phyloP scores from a whole-genome alignment of 2,888 invertebrate species.

The Psococerastis gibbosa region DNA sequence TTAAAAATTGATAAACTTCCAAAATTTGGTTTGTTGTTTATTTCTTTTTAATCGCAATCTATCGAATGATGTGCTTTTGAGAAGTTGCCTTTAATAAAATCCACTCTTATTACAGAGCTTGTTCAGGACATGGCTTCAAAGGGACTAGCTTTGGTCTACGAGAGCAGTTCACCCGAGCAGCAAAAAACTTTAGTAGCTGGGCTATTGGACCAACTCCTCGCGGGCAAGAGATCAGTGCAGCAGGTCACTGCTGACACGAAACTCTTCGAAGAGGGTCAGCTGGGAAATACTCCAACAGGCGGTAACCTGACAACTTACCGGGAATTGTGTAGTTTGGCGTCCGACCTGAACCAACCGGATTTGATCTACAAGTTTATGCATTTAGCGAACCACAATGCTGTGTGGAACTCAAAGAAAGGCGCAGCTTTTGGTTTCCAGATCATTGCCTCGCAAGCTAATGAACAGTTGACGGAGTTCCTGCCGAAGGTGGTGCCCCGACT shows the following conservation, averaged over 20 bases:
- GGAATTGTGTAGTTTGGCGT: constrained; percentile 81
- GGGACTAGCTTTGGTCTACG: constrained; percentile 74
- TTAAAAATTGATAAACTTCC: no score
- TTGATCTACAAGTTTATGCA: constrained; percentile 92
- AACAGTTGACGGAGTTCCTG: constrained; percentile 61
- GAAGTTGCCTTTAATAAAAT: no score
- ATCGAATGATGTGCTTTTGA: no score
- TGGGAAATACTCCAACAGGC: constrained; percentile 72
- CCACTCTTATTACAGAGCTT: constrained; percentile 58
- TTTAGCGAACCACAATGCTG: constrained; percentile 81
- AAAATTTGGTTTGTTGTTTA: constrained; percentile 1
- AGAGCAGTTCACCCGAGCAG: constrained; percentile 51
- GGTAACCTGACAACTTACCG: constrained; percentile 84
- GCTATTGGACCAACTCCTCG: constrained; percentile 64
- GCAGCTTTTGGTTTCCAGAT: constrained; percentile 86
- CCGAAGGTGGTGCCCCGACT: constrained; percentile 48
- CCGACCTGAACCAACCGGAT: constrained; percentile 88
- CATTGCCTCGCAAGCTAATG: constrained; percentile 65
- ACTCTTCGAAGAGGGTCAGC: constrained; percentile 70
- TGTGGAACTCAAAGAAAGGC: constrained; percentile 83
- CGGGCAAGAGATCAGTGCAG: constrained; percentile 50
- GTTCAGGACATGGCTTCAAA: constrained; percentile 88
- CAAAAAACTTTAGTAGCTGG: constrained; percentile 47
- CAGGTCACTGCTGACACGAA: constrained; percentile 67
- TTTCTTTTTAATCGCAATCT: constrained; percentile 9